Conservation (phyloP, 2,888 invertebrate genomes). For the Sesamia inferens region DNA sequence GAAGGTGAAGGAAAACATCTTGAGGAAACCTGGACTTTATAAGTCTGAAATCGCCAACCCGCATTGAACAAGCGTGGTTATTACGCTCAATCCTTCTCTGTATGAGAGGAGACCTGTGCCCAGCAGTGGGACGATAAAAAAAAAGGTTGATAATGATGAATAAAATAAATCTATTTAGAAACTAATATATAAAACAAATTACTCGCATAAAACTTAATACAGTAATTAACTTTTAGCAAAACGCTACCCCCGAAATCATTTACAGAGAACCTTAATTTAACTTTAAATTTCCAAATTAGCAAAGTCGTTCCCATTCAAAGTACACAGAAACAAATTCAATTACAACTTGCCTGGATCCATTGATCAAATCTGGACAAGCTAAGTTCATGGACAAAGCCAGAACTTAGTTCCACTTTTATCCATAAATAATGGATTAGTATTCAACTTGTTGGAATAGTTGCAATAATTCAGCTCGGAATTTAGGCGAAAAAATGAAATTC, state of each 20-base stretch:
- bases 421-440: slow-evolving; percentile 42
- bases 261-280: slow-evolving; percentile 28
- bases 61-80: no score
- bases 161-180: slow-evolving; percentile 6
- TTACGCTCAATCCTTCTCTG: no score
- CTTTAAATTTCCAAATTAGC: slow-evolving; percentile 37
- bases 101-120: no score
- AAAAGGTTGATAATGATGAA: no score
- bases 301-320: slow-evolving; percentile 15
- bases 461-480: slow-evolving; percentile 28
- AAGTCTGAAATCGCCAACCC: no score
- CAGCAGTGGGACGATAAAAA: no score
- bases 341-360: slow-evolving; percentile 33
- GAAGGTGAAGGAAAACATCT: no score
- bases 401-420: slow-evolving; percentile 6
- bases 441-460: slow-evolving; percentile 25
- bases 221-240: slow-evolving; percentile 14
- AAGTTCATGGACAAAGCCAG: slow-evolving; percentile 10
- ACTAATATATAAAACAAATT: slow-evolving; percentile 11
- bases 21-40: no score
- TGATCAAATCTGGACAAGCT: slow-evolving; percentile 38
- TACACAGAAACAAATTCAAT: slow-evolving; percentile 53
- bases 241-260: slow-evolving; percentile 32
- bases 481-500: slow-evolving; percentile 30
- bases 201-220: background rate